Percentiles rank a stretch among this genome's conserved stretches.
Conservation (phyloP, 2,113 vertebrate genomes). For the Aythya baeri region DNA sequence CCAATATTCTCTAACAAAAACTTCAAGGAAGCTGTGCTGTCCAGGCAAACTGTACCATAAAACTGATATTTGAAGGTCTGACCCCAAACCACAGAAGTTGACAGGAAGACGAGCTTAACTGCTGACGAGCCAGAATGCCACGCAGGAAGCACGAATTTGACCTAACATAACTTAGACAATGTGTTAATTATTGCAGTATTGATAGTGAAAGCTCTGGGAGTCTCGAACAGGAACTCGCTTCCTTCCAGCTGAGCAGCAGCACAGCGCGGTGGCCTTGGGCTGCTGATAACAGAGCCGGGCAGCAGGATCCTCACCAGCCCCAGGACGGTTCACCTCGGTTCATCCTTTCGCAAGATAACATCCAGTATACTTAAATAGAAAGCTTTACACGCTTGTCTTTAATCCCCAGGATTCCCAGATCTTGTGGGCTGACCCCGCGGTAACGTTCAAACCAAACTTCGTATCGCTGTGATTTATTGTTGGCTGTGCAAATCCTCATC, state of each 20-base stretch:
- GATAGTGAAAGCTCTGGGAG: conserved; percentile 31
- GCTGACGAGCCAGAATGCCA: neutral
- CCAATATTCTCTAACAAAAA: fast-evolving
- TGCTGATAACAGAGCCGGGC: neutral
- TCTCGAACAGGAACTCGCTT: neutral
- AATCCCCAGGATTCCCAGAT: neutral
- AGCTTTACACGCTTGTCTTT: fast-evolving
- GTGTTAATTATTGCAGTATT: fast-evolving
- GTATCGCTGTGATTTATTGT: too few relatives aligned
- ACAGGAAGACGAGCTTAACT: neutral
- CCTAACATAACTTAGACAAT: neutral
- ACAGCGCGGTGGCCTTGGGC: neutral
- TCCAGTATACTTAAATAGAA: fast-evolving
- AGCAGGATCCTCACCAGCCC: neutral
- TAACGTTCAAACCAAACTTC: fast-evolving
- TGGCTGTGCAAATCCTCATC: neutral
- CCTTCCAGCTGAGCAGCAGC: conserved; percentile 5
- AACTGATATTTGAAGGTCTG: fast-evolving
- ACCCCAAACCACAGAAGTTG: fast-evolving
- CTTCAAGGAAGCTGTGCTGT: fast-evolving
- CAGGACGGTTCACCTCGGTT: fast-evolving
- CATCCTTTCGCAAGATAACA: neutral
- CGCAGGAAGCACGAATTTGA: fast-evolving
- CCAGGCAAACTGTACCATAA: neutral
- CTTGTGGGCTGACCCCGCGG: neutral